Conservation (phyloP, 2,888 invertebrate genomes). For the Platycheirus rosarum region DNA sequence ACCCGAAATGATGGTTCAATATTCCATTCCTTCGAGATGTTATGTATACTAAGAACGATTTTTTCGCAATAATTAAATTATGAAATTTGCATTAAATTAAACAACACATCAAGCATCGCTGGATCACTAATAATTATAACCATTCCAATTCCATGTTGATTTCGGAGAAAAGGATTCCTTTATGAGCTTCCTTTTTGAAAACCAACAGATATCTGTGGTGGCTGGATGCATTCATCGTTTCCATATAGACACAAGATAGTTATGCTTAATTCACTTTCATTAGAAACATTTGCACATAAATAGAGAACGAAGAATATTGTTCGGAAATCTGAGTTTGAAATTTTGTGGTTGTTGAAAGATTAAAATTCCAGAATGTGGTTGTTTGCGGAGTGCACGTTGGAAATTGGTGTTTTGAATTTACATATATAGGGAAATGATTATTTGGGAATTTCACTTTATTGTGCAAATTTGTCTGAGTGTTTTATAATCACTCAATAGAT, state of each 20-base stretch:
- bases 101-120: constrained; percentile 19
- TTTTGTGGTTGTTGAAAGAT: constrained; percentile 12
- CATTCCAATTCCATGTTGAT: background rate
- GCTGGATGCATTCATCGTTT: constrained; percentile 36
- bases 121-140: constrained; percentile 28
- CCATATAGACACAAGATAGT: constrained; percentile 10
- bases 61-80: constrained; percentile 65
- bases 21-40: background rate
- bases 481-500: too few relatives aligned
- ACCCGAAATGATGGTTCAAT: background rate
- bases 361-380: constrained; percentile 2
- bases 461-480: constrained; percentile 37
- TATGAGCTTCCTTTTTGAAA: constrained; percentile 14
- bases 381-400: background rate
- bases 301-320: constrained; percentile 33
- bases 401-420: constrained; percentile 2
- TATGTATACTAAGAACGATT: too few relatives aligned
- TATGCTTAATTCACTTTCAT: constrained; percentile 39
- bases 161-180: background rate
- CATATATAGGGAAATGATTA: constrained; percentile 22
- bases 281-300: constrained; percentile 64
- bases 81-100: constrained; percentile 70
- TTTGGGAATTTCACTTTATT: constrained; percentile 49
- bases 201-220: constrained; percentile 14
- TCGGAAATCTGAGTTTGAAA: constrained; percentile 36